phyloP scores from a whole-genome alignment of 2,797 vertebrate species.

The Falco cherrug region DNA sequence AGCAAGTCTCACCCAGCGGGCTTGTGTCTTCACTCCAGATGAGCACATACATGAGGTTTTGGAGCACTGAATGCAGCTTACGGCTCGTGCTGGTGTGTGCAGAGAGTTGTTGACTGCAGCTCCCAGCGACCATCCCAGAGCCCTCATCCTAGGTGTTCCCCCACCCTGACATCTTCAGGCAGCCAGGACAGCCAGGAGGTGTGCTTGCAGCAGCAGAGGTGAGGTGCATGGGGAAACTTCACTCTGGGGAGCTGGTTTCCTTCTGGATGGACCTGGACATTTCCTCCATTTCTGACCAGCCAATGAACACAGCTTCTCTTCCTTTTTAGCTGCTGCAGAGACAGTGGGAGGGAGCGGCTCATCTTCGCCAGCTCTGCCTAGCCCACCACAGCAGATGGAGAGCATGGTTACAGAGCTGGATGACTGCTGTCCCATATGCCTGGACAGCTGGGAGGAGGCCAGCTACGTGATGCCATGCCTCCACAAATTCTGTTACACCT shows the following conservation, averaged over 20 bases:
- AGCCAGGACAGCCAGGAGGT: rapidly evolving
- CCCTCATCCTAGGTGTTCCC: not conserved
- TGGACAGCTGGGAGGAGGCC: not conserved
- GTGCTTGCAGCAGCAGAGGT: not conserved
- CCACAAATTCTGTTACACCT: not conserved
- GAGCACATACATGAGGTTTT: rapidly evolving
- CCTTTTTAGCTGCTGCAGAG: too few species aligned
- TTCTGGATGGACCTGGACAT: not conserved
- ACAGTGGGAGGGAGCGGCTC: too few species aligned
- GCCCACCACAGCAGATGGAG: too few species aligned
- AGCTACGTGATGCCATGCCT: not conserved
- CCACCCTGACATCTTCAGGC: not conserved
- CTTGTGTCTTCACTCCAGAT: not conserved
- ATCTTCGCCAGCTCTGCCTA: too few species aligned
- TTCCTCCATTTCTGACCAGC: not conserved
- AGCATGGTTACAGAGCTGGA: not conserved
- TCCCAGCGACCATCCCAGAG: not conserved
- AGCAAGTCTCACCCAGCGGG: not conserved
- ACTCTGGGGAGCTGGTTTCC: not conserved
- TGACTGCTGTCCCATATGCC: not conserved
- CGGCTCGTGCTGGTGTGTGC: not conserved
- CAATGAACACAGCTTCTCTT: too few species aligned
- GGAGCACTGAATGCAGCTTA: not conserved
- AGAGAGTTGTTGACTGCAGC: not conserved
- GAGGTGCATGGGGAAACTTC: not conserved